These are phyloP conservation scores for Cydia pomonella DNA, from an alignment of 1,140 invertebrate species.

Conservation along the genomic window DNA sequence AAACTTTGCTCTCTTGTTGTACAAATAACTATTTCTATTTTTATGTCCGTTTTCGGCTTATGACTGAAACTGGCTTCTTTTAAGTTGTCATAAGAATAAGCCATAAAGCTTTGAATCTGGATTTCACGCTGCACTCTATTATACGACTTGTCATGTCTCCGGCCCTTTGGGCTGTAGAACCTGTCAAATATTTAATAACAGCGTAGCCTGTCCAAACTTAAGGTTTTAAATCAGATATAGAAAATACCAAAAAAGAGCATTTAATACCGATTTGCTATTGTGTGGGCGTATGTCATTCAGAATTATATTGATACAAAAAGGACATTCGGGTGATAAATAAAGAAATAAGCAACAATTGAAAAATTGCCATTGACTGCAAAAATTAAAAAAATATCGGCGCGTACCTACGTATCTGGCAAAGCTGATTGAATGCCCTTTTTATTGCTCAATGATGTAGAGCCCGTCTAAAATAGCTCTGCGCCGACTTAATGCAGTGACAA, in stretches of 20 bases:
- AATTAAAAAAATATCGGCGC: conserved; percentile 6
- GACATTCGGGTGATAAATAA: conserved; percentile 24
- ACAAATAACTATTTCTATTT: too few relatives aligned
- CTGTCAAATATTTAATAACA: conserved; percentile 44
- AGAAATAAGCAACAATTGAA: conserved; percentile 16
- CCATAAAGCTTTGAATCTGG: not conserved
- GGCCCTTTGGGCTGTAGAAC: conserved; percentile 40
- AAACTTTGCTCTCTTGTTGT: too few relatives aligned
- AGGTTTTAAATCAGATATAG: conserved; percentile 54
- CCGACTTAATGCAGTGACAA: too few relatives aligned
- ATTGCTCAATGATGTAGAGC: not conserved
- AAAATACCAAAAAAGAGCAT: conserved; percentile 69
- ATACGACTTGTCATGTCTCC: conserved; percentile 38
- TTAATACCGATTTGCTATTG: conserved; percentile 71
- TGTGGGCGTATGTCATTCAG: conserved; percentile 70
- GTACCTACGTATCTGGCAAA: not conserved
- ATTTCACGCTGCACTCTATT: conserved; percentile 21
- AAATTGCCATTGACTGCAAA: conserved; percentile 11
- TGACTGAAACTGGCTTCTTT: too few relatives aligned
- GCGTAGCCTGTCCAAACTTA: conserved; percentile 58
- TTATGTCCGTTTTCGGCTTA: too few relatives aligned
- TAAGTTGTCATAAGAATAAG: not conserved
- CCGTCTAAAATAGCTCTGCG: not conserved
- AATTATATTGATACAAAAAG: conserved; percentile 48
- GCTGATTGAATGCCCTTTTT: not conserved